These are phyloP conservation scores for Aproaerema taeniolella DNA, from an alignment of 2,888 invertebrate genomes.

Conservation along the genomic window DNA sequence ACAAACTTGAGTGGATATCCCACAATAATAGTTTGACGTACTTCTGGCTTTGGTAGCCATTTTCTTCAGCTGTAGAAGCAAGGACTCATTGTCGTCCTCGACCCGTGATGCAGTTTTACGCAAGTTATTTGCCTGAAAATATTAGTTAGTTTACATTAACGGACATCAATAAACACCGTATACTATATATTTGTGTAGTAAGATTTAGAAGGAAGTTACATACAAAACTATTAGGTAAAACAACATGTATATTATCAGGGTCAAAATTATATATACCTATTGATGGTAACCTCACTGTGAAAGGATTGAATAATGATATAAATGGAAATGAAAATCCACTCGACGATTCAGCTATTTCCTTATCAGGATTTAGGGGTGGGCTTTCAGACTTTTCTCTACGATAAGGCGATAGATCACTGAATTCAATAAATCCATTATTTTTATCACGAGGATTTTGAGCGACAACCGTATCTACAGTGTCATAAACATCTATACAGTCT, in stretches of 20 bases:
- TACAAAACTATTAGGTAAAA: conserved; percentile 32
- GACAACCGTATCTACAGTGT: conserved; percentile 14
- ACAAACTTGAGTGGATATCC: conserved; percentile 32
- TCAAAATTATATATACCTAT: conserved; percentile 57
- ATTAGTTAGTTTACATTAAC: conserved; percentile 57
- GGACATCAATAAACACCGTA: conserved; percentile 20
- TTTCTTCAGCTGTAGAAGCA: conserved; percentile 97
- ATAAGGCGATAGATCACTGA: conserved; percentile 9
- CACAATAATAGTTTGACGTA: conserved; percentile 76
- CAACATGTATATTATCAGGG: conserved; percentile 25
- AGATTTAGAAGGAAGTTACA: conserved; percentile 28
- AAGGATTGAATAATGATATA: conserved; percentile 63
- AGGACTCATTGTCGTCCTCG: conserved; percentile 98
- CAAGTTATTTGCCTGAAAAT: conserved; percentile 88
- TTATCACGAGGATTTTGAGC: conserved; percentile 20
- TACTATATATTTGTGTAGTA: conserved; percentile 27
- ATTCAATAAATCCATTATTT: conserved; percentile 10
- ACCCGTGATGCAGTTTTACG: conserved; percentile 93
- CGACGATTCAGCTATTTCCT: conserved; percentile 35
- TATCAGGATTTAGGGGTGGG: conserved; percentile 64
- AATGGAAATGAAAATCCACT: conserved; percentile 53
- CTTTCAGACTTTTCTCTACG: conserved; percentile 61
- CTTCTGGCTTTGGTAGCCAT: conserved; percentile 92
- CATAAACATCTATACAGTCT: conserved; percentile 26
- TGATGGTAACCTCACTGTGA: conserved; percentile 67